Evolutionary conservation across 2,888 invertebrate genomes (phyloP).

Genomic region (Xestobium rufovillosum): DNA sequence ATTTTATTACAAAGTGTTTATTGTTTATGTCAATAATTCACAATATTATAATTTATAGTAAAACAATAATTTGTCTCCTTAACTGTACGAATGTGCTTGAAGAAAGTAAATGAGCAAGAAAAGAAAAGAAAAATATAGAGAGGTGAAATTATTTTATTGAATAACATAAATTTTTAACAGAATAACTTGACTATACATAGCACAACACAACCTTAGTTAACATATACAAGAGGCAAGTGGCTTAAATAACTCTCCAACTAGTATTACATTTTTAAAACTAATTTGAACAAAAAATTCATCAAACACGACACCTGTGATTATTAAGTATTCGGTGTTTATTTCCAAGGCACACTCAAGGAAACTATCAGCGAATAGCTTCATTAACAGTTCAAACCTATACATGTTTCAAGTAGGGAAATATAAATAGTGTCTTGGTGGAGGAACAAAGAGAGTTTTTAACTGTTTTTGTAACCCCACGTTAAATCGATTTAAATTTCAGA

Average conservation of each 20-base stretch:
- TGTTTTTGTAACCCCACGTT: neutral
- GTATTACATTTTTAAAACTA: constrained; percentile 25
- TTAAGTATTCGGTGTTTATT: constrained; percentile 34
- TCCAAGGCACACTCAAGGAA: constrained; percentile 34
- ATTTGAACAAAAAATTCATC: constrained; percentile 22
- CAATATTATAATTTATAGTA: no score
- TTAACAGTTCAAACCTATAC: constrained; percentile 6
- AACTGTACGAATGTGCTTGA: no score
- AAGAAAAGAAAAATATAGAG: no score
- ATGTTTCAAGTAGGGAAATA: no score
- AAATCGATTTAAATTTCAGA: neutral
- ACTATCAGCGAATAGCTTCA: constrained; percentile 33
- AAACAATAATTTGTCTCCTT: no score
- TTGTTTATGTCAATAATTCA: no score
- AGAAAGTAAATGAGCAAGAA: no score
- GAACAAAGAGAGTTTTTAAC: neutral
- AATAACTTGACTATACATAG: constrained; percentile 38
- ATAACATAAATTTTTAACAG: constrained; percentile 39
- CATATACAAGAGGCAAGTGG: constrained; percentile 40
- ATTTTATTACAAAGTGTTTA: no score
- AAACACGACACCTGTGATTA: constrained; percentile 19
- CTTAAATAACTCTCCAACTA: constrained; percentile 38
- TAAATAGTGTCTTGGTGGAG: constrained; percentile 5
- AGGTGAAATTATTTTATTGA: constrained; percentile 41
- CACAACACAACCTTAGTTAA: constrained; percentile 35